Conservation (phyloP, 2,113 vertebrate genomes). For the Antennarius striatus region DNA sequence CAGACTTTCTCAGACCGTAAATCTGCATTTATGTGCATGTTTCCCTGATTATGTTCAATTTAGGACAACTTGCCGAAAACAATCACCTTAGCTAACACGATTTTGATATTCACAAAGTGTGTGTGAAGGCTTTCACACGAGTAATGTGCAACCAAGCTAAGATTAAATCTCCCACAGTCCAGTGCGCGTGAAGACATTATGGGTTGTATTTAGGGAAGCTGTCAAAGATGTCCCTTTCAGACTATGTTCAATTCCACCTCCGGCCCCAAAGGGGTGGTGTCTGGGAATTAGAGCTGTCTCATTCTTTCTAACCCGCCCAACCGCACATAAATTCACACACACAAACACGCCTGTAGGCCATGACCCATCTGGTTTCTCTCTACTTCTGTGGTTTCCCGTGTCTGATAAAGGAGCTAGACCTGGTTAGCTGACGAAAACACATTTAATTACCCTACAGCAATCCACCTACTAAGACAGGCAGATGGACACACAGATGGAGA, state of each 20-base stretch:
- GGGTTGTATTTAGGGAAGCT: slow-evolving; percentile 66
- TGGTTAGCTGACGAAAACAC: slow-evolving; percentile 69
- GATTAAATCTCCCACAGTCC: slow-evolving; percentile 55
- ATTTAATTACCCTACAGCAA: slow-evolving; percentile 69
- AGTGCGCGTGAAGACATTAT: slow-evolving; percentile 64
- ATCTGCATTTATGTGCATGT: slow-evolving; percentile 9
- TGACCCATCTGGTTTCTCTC: slow-evolving; percentile 70
- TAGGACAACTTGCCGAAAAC: slow-evolving; percentile 19
- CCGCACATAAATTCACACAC: slow-evolving; percentile 64
- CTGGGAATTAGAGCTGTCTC: slow-evolving; percentile 70
- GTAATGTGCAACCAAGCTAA: slow-evolving; percentile 43
- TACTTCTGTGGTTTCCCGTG: slow-evolving; percentile 58
- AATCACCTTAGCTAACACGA: slow-evolving; percentile 5
- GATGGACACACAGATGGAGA: slow-evolving; percentile 11
- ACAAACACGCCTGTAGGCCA: slow-evolving; percentile 64
- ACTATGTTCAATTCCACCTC: slow-evolving; percentile 72
- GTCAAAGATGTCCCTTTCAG: slow-evolving; percentile 69
- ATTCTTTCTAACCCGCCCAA: slow-evolving; percentile 57
- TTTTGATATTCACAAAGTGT: slow-evolving; percentile 35
- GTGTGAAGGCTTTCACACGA: slow-evolving; percentile 19
- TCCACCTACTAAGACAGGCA: slow-evolving; percentile 45
- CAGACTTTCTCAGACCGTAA: slow-evolving; percentile 22
- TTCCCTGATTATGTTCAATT: slow-evolving; percentile 24
- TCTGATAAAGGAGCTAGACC: slow-evolving; percentile 60
- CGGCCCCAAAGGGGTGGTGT: slow-evolving; percentile 59